Evolutionary conservation across 2,888 invertebrate genomes (phyloP).

Genomic region (Portevinia maculata): DNA sequence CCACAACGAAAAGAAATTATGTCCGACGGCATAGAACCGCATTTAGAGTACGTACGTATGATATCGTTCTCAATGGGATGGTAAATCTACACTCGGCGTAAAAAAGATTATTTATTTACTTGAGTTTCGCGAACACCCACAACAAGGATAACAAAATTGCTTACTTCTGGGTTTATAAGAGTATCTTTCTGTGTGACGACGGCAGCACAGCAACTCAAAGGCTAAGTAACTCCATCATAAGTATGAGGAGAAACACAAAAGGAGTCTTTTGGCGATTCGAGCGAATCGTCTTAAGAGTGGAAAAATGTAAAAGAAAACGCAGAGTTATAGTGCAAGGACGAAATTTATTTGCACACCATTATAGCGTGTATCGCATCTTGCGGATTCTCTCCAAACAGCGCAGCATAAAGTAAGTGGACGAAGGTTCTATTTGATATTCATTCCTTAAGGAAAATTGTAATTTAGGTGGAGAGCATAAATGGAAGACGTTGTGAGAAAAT

Average conservation of each 20-base stretch:
- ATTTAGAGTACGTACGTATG: conserved; percentile 52
- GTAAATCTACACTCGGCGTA: conserved; percentile 45
- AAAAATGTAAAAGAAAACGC: conserved; percentile 44
- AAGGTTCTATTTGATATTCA: conserved; percentile 72
- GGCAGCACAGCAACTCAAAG: conserved; percentile 48
- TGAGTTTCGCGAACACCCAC: conserved; percentile 61
- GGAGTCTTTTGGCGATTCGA: conserved; percentile 61
- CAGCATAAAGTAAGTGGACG: conserved; percentile 63
- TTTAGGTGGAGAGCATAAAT: conserved; percentile 68
- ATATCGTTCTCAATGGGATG: conserved; percentile 42
- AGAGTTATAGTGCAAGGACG: conserved; percentile 70
- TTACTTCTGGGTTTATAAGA: conserved; percentile 61
- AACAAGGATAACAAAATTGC: conserved; percentile 55
- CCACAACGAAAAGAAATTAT: conserved; percentile 51
- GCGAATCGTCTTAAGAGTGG: conserved; percentile 53
- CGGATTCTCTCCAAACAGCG: conserved; percentile 65
- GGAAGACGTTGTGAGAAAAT: conserved; percentile 64
- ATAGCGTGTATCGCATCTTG: conserved; percentile 70
- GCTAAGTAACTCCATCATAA: conserved; percentile 67
- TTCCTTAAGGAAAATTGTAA: conserved; percentile 70
- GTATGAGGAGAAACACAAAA: conserved; percentile 51
- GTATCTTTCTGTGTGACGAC: conserved; percentile 37
- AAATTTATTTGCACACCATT: conserved; percentile 74
- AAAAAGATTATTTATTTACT: conserved; percentile 49
- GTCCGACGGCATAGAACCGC: conserved; percentile 61